These are phyloP conservation scores for Reticulitermes lucifugus DNA, from an alignment of 2,888 invertebrate species.

Conservation along the genomic window DNA sequence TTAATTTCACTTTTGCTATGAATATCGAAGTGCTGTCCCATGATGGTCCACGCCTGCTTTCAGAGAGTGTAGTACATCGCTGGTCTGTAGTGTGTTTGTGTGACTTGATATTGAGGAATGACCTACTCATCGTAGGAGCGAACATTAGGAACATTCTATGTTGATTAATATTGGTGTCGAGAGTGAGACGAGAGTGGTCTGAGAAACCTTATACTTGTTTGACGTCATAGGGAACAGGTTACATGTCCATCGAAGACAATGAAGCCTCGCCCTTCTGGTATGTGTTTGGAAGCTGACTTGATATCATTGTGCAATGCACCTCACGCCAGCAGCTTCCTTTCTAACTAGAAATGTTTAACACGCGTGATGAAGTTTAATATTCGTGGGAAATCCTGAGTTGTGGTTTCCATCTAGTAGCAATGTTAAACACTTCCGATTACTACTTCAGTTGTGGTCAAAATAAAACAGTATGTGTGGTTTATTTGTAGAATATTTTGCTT, in stretches of 20 bases:
- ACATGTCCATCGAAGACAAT: not conserved
- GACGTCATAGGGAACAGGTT: conserved; percentile 16
- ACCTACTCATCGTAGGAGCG: too few species aligned
- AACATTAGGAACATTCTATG: not conserved
- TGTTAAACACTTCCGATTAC: not conserved
- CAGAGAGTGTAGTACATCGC: too few species aligned
- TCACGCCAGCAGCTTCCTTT: not conserved
- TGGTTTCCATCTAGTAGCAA: not conserved
- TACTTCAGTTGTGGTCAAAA: too few species aligned
- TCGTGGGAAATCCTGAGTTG: not conserved
- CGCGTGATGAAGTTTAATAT: not conserved
- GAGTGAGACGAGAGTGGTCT: not conserved
- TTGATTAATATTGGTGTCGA: conserved; percentile 3
- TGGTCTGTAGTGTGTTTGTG: too few species aligned
- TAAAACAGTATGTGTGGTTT: too few species aligned
- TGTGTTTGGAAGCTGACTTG: not conserved
- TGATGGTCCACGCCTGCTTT: too few species aligned
- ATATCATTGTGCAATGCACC: not conserved
- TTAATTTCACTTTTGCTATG: too few species aligned
- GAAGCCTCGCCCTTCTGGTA: not conserved
- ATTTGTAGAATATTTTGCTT: too few species aligned
- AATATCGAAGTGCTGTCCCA: too few species aligned
- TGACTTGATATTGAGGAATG: too few species aligned
- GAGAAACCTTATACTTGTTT: not conserved
- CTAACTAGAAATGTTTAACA: not conserved